These are phyloP conservation scores for Drosophila quadrilineata DNA, from an alignment of 1,140 invertebrate species.

Conservation along the genomic window DNA sequence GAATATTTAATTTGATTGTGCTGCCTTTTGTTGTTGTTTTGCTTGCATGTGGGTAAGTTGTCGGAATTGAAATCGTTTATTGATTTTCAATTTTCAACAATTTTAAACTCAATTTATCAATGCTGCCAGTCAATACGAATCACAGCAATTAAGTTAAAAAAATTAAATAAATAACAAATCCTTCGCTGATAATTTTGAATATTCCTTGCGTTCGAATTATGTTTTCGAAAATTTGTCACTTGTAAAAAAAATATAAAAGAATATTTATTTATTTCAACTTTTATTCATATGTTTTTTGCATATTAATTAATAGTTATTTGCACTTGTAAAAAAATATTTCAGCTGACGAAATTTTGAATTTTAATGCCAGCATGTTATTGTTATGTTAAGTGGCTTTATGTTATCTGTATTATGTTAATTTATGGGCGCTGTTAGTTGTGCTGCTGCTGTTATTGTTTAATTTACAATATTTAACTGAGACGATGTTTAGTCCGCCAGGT, in stretches of 20 bases:
- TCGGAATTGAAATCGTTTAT: slow-evolving; percentile 12
- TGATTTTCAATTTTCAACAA: slow-evolving; percentile 24
- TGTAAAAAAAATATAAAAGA: too few species aligned
- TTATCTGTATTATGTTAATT: neutral
- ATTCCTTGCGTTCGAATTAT: too few species aligned
- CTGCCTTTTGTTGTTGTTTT: slow-evolving; percentile 10
- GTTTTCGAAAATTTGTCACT: too few species aligned
- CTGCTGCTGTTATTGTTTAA: slow-evolving; percentile 48
- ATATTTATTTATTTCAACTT: too few species aligned
- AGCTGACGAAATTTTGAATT: too few species aligned
- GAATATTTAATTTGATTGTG: slow-evolving; percentile 44
- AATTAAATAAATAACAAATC: too few species aligned
- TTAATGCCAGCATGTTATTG: too few species aligned
- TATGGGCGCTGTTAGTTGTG: slow-evolving; percentile 15
- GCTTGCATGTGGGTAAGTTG: neutral
- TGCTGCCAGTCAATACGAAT: neutral
- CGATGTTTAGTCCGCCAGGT: slow-evolving; percentile 49
- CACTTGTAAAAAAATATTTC: slow-evolving; percentile 27
- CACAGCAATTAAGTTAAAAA: too few species aligned
- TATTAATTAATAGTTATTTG: too few species aligned
- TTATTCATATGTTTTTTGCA: too few species aligned
- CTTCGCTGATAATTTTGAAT: too few species aligned
- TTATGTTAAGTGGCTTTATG: neutral
- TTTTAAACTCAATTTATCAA: slow-evolving; percentile 1
- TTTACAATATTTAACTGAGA: slow-evolving; percentile 75